Evolutionary conservation across 2,797 vertebrate species (phyloP), one percentile per base, ranked within the genome.

Genomic region (Sebastes iracundus): DNA sequence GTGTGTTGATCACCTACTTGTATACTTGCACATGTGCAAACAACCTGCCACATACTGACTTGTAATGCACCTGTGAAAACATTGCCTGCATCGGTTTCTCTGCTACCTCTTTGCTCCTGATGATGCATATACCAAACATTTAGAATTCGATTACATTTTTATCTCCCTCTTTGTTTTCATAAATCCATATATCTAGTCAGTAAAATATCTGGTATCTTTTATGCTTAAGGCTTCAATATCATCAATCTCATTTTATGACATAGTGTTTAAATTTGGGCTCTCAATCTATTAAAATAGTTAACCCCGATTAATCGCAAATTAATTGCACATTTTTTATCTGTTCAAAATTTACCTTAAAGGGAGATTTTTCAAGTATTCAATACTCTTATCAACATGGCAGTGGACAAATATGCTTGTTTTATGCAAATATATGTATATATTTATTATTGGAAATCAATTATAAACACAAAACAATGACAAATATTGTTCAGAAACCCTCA

Each of bases 61-160:
- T 76, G 8, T 75, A 73, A 74, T 64, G 56, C 75, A 81, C 62
- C 70, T 78, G 66, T 63, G 63, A 67, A 67, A 88, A 68, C 74
- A 35, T 3, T 38, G 27, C 65, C n/a, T 69, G 59, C 56, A 8
- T 77, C 56, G 28, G 18, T 64, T 14, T 65, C 42, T 64, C 27
- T 35, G n/a, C 53, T 42, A 9, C 7, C 18, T 58, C 30, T 60
- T 42, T 22, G 14, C 42, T 55, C 5, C 61, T 28, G n/a, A 59
- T 22, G 5, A 56, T 38, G 16, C 7, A 3, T 73, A 23, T 68
- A 32, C 8, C 32, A 35, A 72, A 30, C n/a, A 61, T 52, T 55
- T 49, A 20, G 12, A 30, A 25, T 53, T 20, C 12, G 0, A 9
- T 75, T 75, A 42, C 23, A 61, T 74, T 68, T 33, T 16, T 8